These are phyloP conservation scores for Salvelinus namaycush DNA, from an alignment of 2,113 vertebrate species.

Conservation along the genomic window DNA sequence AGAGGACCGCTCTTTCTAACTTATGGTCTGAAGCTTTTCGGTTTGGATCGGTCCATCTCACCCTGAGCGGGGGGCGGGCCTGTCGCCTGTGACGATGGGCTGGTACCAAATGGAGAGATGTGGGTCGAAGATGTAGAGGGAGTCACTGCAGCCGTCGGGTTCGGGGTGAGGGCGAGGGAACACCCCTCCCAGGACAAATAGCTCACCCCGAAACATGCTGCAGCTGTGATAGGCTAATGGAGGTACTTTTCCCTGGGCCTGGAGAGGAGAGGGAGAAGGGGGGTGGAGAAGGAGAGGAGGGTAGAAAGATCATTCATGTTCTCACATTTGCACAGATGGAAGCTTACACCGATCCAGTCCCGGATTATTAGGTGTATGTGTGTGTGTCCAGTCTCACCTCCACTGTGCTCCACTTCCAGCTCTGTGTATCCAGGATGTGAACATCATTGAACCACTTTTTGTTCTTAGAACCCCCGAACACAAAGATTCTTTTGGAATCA, in stretches of 20 bases:
- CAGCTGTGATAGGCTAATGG: slow-evolving; percentile 78
- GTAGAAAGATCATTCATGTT: too few species aligned
- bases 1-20: neutral
- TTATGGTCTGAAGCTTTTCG: too few species aligned
- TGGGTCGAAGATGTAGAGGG: slow-evolving; percentile 80
- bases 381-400: slow-evolving; percentile 52
- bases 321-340: too few species aligned
- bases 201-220: slow-evolving; percentile 75
- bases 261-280: neutral
- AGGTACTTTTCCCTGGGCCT: slow-evolving; percentile 78
- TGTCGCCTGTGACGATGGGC: slow-evolving; percentile 77
- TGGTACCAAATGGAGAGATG: slow-evolving; percentile 83
- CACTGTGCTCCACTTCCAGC: slow-evolving; percentile 78
- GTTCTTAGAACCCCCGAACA: slow-evolving; percentile 80
- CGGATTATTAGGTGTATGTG: neutral
- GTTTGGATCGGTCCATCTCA: slow-evolving; percentile 36
- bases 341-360: neutral
- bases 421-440: slow-evolving; percentile 77
- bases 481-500: slow-evolving; percentile 67
- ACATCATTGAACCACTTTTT: slow-evolving; percentile 78
- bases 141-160: slow-evolving; percentile 79
- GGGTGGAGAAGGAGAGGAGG: too few species aligned
- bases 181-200: slow-evolving; percentile 78
- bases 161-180: slow-evolving; percentile 72
- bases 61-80: slow-evolving; percentile 79